Conservation (phyloP, 1,140 invertebrate genomes). For the Heliconius melpomene region DNA sequence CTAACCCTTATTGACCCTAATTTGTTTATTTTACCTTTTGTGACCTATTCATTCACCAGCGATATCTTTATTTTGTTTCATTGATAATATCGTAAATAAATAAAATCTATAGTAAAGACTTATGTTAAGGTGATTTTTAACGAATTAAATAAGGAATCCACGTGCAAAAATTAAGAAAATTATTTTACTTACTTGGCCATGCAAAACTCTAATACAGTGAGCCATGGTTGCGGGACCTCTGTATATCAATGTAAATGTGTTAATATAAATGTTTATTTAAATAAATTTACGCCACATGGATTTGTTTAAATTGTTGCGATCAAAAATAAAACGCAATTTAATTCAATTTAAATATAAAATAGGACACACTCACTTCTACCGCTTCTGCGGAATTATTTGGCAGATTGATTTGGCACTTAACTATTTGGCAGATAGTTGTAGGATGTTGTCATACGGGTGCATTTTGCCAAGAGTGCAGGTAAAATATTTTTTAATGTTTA, state of each 20-base stretch:
- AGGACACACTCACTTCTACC: constrained; percentile 43
- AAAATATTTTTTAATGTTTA: constrained; percentile 11
- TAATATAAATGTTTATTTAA: constrained; percentile 49
- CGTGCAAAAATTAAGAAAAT: constrained; percentile 46
- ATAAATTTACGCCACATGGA: constrained; percentile 68
- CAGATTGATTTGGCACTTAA: constrained; percentile 47
- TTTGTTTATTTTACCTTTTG: constrained; percentile 53
- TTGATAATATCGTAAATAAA: constrained; percentile 65
- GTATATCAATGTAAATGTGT: constrained; percentile 53
- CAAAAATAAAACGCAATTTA: constrained; percentile 45
- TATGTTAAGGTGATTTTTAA: constrained; percentile 3
- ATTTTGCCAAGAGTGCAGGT: constrained; percentile 15
- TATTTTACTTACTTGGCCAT: constrained; percentile 84
- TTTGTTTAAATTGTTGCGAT: constrained; percentile 46
- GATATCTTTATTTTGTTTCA: constrained; percentile 47
- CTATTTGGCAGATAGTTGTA: constrained; percentile 33
- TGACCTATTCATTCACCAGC: constrained; percentile 60
- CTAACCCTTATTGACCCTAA: constrained; percentile 53
- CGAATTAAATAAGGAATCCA: constrained; percentile 39
- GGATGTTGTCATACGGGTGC: constrained; percentile 26
- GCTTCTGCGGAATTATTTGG: constrained; percentile 57
- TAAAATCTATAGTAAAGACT: constrained; percentile 22
- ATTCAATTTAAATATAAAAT: constrained; percentile 41
- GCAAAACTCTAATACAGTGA: constrained; percentile 87
- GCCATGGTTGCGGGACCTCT: constrained; percentile 83